Evolutionary conservation across 23 tunicate genomes (phyloP).

Genomic region (Styela plicata): DNA sequence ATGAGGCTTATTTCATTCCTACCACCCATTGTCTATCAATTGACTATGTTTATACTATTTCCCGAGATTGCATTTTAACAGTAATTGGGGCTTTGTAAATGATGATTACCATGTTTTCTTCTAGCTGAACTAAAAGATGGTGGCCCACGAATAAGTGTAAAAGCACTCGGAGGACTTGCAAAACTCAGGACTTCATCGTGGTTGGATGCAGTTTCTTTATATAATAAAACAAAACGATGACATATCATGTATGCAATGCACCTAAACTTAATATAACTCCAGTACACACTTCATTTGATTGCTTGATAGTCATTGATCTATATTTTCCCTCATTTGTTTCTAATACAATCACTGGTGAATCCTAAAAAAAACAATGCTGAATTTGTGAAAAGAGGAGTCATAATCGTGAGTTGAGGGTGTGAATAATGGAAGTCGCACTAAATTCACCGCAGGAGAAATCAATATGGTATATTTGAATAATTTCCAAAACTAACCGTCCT

Average conservation of each 20-base stretch:
- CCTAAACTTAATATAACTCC: constrained; percentile 14
- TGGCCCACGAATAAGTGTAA: constrained; percentile 6
- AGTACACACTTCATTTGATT: constrained; percentile 19
- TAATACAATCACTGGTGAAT: constrained; percentile 58
- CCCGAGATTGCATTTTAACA: too few species aligned
- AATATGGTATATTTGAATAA: too few species aligned
- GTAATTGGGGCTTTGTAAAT: too few species aligned
- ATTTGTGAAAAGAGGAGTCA: neutral
- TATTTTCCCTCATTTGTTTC: constrained; percentile 38
- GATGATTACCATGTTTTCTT: too few species aligned
- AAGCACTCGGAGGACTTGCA: neutral
- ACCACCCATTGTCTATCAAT: too few species aligned
- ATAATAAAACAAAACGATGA: neutral
- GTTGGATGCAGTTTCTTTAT: neutral
- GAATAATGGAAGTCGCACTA: too few species aligned
- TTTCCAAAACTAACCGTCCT: too few species aligned
- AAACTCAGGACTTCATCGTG: neutral
- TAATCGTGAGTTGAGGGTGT: too few species aligned
- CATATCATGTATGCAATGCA: neutral
- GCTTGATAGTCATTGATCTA: constrained; percentile 21
- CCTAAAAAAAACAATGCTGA: constrained; percentile 26
- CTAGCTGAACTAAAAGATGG: neutral
- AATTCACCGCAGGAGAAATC: too few species aligned
- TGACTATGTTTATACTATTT: too few species aligned
- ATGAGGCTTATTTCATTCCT: too few species aligned